A percentile compares a stretch with the other conserved stretches of the same genome.
These are phyloP conservation scores for Halcyon smyrnensis DNA, from an alignment of 2,797 vertebrate species.

Conservation along the genomic window DNA sequence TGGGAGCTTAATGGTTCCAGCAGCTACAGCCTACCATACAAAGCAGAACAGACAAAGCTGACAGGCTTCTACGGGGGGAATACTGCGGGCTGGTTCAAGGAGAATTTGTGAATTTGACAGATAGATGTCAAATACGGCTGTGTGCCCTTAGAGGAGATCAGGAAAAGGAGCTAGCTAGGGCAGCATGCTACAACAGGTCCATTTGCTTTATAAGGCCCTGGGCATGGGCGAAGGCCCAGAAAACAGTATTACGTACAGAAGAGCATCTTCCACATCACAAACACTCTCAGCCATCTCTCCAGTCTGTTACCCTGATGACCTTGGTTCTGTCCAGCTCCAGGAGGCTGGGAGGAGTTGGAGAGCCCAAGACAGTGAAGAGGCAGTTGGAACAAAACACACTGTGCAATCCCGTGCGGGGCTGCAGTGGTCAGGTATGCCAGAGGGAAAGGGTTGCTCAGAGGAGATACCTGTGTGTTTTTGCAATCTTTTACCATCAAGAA, in stretches of 20 bases:
- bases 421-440: background rate
- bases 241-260: background rate
- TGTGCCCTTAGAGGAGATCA: background rate
- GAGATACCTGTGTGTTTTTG: background rate
- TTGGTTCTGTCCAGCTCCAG: background rate
- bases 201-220: background rate
- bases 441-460: background rate
- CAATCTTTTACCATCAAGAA: background rate
- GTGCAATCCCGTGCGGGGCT: accelerated
- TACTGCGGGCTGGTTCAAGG: accelerated
- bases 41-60: background rate
- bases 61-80: background rate
- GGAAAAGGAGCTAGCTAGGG: background rate
- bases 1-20: background rate
- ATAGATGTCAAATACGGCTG: background rate
- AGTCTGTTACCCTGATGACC: background rate
- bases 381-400: background rate
- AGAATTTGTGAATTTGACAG: background rate
- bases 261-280: accelerated
- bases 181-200: background rate
- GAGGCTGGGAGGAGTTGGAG: background rate
- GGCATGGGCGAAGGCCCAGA: accelerated
- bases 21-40: background rate
- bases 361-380: background rate
- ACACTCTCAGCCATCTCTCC: background rate